A percentile compares a stretch with the other conserved stretches of the same genome.
Conservation (phyloP, 2,797 vertebrate species). For the Sphenodon punctatus region DNA sequence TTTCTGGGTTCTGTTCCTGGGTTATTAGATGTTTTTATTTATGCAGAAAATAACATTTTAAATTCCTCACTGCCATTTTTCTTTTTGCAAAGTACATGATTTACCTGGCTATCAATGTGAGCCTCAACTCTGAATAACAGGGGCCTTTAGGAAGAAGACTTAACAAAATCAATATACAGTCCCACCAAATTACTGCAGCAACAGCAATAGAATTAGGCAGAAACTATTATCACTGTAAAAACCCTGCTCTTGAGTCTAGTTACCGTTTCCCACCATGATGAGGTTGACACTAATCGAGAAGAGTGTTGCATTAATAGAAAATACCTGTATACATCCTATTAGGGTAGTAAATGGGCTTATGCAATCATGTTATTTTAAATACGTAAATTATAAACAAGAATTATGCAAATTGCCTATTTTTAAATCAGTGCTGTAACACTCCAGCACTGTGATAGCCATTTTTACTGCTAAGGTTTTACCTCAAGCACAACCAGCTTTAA, state of each 20-base stretch:
- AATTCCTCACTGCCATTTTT: conserved; percentile 46
- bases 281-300: neutral
- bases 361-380: neutral
- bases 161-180: neutral
- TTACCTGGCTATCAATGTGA: neutral
- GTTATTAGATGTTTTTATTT: neutral
- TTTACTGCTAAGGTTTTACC: fast-evolving
- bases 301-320: neutral
- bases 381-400: neutral
- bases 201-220: neutral
- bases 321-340: fast-evolving
- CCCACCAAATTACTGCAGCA: neutral
- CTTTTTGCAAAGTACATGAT: conserved; percentile 11
- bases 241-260: neutral
- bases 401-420: fast-evolving
- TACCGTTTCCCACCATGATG: neutral
- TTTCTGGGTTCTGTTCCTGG: neutral
- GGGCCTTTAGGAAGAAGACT: neutral
- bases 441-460: fast-evolving
- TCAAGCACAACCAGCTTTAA: fast-evolving
- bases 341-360: neutral
- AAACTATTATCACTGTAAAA: neutral
- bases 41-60: neutral
- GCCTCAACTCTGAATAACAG: neutral
- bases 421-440: fast-evolving